Evolutionary conservation across 2,113 vertebrate species (phyloP).

Genomic region (Platycercus adscitus): DNA sequence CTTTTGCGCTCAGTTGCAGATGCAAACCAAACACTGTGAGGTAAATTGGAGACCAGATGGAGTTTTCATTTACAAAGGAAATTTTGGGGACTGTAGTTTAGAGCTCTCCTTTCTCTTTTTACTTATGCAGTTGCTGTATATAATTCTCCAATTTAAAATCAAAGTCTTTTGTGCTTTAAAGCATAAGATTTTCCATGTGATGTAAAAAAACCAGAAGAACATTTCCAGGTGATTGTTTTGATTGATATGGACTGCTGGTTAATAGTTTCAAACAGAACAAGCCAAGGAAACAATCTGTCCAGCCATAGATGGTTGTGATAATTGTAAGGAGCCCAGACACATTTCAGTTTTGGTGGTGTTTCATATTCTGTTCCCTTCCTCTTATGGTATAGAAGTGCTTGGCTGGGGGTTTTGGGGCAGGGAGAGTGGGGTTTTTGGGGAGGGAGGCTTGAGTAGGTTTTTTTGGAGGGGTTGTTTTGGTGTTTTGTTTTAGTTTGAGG

Average conservation of each 20-base stretch:
- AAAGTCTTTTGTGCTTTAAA: background rate
- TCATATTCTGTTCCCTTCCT: background rate
- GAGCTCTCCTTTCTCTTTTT: background rate
- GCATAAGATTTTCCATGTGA: background rate
- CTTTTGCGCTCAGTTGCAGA: background rate
- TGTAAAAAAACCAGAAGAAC: background rate
- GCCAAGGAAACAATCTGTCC: background rate
- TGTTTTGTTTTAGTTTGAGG: background rate
- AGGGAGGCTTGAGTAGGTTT: accelerated
- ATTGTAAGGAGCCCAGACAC: background rate
- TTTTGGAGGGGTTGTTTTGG: background rate
- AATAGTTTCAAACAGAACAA: background rate
- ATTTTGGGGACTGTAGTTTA: background rate
- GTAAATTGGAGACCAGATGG: background rate
- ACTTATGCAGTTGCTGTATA: background rate
- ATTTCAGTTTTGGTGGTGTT: background rate
- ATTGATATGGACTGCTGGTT: background rate
- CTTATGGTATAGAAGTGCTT: background rate
- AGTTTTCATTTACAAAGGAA: background rate
- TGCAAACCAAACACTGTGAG: background rate
- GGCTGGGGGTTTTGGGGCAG: background rate
- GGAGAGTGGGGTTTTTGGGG: accelerated
- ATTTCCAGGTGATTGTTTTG: background rate
- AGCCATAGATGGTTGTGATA: background rate
- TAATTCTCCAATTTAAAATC: background rate